Evolutionary conservation across 1,140 invertebrate species (phyloP).

Genomic region (Belonocnema kinseyi): DNA sequence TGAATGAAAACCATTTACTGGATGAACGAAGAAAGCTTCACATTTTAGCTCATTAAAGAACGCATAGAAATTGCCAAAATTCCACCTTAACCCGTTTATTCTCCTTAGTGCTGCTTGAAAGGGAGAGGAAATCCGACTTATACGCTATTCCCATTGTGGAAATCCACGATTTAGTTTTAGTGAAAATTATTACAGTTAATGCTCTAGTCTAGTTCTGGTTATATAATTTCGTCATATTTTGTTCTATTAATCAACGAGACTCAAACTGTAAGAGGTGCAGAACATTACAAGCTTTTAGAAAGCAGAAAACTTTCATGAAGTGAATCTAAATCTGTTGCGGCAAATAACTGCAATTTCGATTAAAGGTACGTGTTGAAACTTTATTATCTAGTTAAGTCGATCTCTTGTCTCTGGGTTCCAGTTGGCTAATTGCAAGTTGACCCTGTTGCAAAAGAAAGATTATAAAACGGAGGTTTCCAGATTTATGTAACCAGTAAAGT

Average conservation of each 20-base stretch:
- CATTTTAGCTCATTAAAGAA: not conserved
- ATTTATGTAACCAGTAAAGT: not conserved
- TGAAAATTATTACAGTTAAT: not conserved
- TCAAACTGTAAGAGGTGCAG: not conserved
- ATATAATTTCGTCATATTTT: not conserved
- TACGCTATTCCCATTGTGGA: not conserved
- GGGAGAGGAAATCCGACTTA: too few relatives aligned
- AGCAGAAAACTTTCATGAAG: constrained; percentile 5
- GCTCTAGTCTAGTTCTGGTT: not conserved
- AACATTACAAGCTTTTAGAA: not conserved
- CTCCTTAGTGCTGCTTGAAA: too few relatives aligned
- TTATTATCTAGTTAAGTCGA: constrained; percentile 3
- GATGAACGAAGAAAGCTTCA: not conserved
- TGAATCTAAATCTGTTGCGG: constrained; percentile 12
- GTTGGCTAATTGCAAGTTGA: constrained; percentile 24
- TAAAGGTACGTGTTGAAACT: constrained; percentile 19
- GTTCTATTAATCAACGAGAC: not conserved
- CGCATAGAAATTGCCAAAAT: not conserved
- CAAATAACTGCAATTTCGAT: constrained; percentile 24
- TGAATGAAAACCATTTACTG: too few relatives aligned
- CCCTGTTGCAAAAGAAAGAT: not conserved
- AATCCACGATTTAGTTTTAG: too few relatives aligned
- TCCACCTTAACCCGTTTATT: too few relatives aligned
- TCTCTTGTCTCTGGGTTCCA: not conserved
- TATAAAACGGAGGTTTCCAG: not conserved